Evolutionary conservation across 2,888 invertebrate genomes (phyloP).

Genomic region (Leucophenga maculata): DNA sequence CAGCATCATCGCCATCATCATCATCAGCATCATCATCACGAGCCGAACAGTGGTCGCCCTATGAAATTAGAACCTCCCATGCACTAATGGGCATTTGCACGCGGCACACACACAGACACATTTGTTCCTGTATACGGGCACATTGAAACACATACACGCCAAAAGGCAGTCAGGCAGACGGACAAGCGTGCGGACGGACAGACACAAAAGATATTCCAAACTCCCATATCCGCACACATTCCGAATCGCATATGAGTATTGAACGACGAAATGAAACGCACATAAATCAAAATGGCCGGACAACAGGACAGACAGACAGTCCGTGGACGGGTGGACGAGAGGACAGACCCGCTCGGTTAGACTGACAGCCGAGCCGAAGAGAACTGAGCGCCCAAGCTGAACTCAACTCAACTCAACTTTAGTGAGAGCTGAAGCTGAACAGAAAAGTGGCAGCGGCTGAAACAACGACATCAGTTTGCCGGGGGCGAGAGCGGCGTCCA

Average conservation of each 20-base stretch:
- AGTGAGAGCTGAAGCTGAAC: constrained; percentile 4
- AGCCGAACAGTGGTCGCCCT: constrained; percentile 38
- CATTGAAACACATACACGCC: constrained; percentile 15
- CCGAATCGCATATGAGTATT: constrained; percentile 69
- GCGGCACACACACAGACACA: constrained; percentile 26
- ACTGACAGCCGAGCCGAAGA: constrained; percentile 56
- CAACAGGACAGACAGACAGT: constrained; percentile 60
- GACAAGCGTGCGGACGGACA: constrained; percentile 28
- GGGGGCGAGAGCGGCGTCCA: constrained; percentile 30
- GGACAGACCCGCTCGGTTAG: constrained; percentile 45
- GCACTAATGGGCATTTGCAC: constrained; percentile 58
- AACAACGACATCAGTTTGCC: background rate
- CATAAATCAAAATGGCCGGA: constrained; percentile 72
- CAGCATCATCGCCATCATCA: constrained; percentile 21
- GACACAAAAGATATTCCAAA: constrained; percentile 62
- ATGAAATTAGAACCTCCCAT: constrained; percentile 64
- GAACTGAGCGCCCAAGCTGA: constrained; percentile 13
- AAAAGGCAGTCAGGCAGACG: constrained; percentile 17
- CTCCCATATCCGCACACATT: constrained; percentile 67
- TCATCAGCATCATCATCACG: constrained; percentile 35
- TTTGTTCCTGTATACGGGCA: constrained; percentile 17
- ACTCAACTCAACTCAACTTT: constrained; percentile 2
- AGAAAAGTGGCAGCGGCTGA: background rate
- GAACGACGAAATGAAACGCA: constrained; percentile 70
- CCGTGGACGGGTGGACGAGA: constrained; percentile 34